phyloP scores from a whole-genome alignment of 2,888 invertebrate species.

The Rhimphoctona megacephalus region DNA sequence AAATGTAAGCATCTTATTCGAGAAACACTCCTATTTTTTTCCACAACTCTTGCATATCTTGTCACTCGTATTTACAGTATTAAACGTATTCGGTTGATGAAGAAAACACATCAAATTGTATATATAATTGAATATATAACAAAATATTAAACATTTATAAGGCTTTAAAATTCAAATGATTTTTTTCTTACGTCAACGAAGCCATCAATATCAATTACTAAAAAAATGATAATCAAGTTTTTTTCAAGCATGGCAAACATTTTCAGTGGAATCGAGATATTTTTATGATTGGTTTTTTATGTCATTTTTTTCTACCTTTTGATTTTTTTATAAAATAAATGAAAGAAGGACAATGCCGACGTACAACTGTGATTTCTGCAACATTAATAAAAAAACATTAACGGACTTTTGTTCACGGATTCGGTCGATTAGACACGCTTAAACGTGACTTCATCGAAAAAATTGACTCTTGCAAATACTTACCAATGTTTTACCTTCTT shows the following conservation, averaged over 20 bases:
- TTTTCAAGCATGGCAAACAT: background rate
- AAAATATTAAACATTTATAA: background rate
- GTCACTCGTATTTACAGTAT: background rate
- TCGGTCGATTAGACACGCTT: constrained; percentile 49
- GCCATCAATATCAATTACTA: background rate
- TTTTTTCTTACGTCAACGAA: background rate
- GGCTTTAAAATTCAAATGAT: background rate
- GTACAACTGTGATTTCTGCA: background rate
- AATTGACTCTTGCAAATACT: constrained; percentile 13
- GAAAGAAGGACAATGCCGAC: constrained; percentile 20
- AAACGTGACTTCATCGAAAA: constrained; percentile 33
- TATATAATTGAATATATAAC: background rate
- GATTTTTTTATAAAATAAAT: background rate
- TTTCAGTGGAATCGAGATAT: background rate
- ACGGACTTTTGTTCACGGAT: constrained; percentile 44
- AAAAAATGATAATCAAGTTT: background rate
- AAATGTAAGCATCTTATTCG: background rate
- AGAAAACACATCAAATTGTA: background rate
- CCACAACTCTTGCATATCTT: background rate
- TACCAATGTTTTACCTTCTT: constrained; percentile 10
- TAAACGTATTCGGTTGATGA: background rate
- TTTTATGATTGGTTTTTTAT: background rate
- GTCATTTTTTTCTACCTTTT: background rate
- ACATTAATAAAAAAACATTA: constrained; percentile 8
- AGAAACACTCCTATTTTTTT: background rate